phyloP scores from a whole-genome alignment of 2,888 invertebrate genomes.

The Cantharis lateralis region DNA sequence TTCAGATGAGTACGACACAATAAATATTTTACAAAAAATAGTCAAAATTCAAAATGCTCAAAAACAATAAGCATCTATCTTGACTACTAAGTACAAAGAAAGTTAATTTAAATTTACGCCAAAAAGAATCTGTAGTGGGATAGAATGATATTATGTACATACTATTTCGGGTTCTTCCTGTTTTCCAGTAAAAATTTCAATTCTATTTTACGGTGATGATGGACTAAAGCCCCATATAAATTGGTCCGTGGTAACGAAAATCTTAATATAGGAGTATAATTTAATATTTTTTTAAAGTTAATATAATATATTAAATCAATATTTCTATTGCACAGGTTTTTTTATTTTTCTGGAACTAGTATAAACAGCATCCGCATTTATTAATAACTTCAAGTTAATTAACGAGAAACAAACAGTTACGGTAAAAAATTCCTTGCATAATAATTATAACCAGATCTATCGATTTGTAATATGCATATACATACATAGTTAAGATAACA shows the following conservation, averaged over 20 bases:
- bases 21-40: background rate
- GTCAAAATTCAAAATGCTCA: background rate
- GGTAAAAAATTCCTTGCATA: background rate
- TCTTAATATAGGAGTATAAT: no score
- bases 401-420: background rate
- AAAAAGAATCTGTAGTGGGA: background rate
- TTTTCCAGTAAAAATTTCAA: no score
- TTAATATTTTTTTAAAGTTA: no score
- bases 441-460: background rate
- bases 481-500: no score
- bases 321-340: background rate
- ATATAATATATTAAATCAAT: no score
- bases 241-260: no score
- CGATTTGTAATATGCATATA: background rate
- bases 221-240: no score
- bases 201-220: no score
- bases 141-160: background rate
- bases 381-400: background rate
- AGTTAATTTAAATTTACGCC: background rate
- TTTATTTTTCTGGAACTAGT: background rate
- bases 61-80: background rate
- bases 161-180: background rate
- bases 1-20: background rate
- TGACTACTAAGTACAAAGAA: background rate
- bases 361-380: no score